Conservation (phyloP, 2,113 vertebrate species). For the Poeciliopsis prolifica region DNA sequence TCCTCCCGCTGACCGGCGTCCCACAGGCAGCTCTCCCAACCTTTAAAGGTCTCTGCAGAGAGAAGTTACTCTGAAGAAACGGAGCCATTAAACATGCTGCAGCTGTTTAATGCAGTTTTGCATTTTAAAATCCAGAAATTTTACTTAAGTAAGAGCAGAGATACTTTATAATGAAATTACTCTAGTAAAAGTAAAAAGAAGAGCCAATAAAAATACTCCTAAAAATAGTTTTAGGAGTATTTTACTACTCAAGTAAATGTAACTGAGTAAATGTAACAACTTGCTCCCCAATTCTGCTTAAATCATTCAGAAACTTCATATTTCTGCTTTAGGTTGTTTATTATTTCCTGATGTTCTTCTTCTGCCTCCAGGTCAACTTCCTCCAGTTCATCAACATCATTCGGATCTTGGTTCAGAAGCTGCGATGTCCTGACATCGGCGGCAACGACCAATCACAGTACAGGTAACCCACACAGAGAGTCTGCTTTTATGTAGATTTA, state of each 20-base stretch:
- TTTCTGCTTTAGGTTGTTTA: too few relatives aligned
- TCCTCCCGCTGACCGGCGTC: slow-evolving; percentile 2
- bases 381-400: slow-evolving; percentile 93
- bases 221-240: too few relatives aligned
- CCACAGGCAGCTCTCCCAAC: slow-evolving; percentile 9
- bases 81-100: neutral
- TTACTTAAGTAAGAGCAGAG: too few relatives aligned
- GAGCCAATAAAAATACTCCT: too few relatives aligned
- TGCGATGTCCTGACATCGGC: slow-evolving; percentile 90
- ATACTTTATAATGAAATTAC: too few relatives aligned
- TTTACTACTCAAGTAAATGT: too few relatives aligned
- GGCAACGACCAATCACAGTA: slow-evolving; percentile 85
- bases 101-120: neutral
- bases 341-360: neutral
- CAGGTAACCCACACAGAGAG: slow-evolving; percentile 55
- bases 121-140: neutral
- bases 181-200: too few relatives aligned
- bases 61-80: neutral
- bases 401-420: slow-evolving; percentile 91
- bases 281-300: too few relatives aligned
- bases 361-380: slow-evolving; percentile 86
- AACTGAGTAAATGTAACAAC: too few relatives aligned
- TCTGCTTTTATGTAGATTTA: neutral
- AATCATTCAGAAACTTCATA: neutral
- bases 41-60: slow-evolving; percentile 18